Conservation (phyloP, 2,888 invertebrate species). For the Papilio demoleus region DNA sequence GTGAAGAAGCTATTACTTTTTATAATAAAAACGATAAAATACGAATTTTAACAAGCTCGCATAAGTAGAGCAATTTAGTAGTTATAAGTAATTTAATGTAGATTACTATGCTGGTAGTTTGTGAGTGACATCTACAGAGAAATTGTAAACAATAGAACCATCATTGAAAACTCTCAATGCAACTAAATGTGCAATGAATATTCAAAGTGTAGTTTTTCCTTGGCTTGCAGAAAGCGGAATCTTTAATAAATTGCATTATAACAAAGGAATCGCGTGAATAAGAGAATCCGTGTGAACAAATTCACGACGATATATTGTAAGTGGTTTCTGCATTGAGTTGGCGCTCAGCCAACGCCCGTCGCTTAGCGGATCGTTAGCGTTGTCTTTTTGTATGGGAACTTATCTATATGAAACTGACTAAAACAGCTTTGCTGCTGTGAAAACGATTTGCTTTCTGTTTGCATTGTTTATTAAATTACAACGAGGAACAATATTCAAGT, state of each 20-base stretch:
- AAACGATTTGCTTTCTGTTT: slow-evolving; percentile 36
- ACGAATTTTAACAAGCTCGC: too few species aligned
- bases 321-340: slow-evolving; percentile 61
- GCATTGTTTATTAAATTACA: slow-evolving; percentile 23
- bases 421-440: slow-evolving; percentile 29
- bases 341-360: slow-evolving; percentile 66
- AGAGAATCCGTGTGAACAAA: slow-evolving; percentile 40
- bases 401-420: slow-evolving; percentile 31
- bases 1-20: too few species aligned
- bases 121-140: not conserved
- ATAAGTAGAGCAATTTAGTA: too few species aligned
- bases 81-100: too few species aligned
- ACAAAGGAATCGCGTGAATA: slow-evolving; percentile 32
- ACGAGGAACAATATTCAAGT: not conserved
- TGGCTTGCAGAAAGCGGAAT: slow-evolving; percentile 15
- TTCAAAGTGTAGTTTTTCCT: slow-evolving; percentile 12
- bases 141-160: slow-evolving; percentile 15
- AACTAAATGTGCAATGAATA: slow-evolving; percentile 22
- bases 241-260: slow-evolving; percentile 28
- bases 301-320: slow-evolving; percentile 44
- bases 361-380: slow-evolving; percentile 66
- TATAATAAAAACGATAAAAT: too few species aligned
- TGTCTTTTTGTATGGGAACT: slow-evolving; percentile 31
- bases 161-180: slow-evolving; percentile 9
- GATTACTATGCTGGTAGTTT: too few species aligned